Conservation (phyloP, 1,140 invertebrate species). For the Tenebrio molitor region DNA sequence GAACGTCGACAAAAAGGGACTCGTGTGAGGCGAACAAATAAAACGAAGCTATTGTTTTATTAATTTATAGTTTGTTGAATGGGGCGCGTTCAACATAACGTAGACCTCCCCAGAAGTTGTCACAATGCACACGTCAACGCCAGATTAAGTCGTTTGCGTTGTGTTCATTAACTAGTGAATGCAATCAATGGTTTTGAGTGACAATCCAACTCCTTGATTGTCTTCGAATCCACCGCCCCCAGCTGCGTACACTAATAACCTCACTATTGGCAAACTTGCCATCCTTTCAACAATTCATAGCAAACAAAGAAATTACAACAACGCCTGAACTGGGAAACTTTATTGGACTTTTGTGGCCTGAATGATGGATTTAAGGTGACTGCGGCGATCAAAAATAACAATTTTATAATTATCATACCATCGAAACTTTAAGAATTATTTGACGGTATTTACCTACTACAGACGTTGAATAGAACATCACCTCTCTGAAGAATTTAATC, state of each 20-base stretch:
- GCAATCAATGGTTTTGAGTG: constrained; percentile 35
- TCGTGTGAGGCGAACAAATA: neutral
- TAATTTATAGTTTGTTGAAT: constrained; percentile 29
- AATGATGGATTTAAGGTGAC: too few relatives aligned
- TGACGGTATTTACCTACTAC: too few relatives aligned
- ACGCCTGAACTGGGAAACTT: neutral
- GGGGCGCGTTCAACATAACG: constrained; percentile 3
- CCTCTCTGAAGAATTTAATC: too few relatives aligned
- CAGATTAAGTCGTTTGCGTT: constrained; percentile 37
- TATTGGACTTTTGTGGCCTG: too few relatives aligned
- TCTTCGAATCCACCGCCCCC: constrained; percentile 33
- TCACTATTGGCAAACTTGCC: constrained; percentile 35
- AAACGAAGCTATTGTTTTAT: constrained; percentile 22
- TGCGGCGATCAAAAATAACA: too few relatives aligned
- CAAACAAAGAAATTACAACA: constrained; percentile 36
- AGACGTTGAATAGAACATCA: too few relatives aligned
- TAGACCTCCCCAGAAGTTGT: constrained; percentile 31
- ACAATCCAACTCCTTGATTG: constrained; percentile 37
- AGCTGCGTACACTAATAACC: constrained; percentile 38
- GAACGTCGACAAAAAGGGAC: neutral
- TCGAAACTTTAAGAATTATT: too few relatives aligned
- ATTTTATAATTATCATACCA: too few relatives aligned
- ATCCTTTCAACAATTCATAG: constrained; percentile 5
- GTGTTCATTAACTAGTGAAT: constrained; percentile 37
- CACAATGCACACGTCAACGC: constrained; percentile 37